These are phyloP conservation scores for Aratinga solstitialis DNA, from an alignment of 2,797 vertebrate species.

Conservation along the genomic window DNA sequence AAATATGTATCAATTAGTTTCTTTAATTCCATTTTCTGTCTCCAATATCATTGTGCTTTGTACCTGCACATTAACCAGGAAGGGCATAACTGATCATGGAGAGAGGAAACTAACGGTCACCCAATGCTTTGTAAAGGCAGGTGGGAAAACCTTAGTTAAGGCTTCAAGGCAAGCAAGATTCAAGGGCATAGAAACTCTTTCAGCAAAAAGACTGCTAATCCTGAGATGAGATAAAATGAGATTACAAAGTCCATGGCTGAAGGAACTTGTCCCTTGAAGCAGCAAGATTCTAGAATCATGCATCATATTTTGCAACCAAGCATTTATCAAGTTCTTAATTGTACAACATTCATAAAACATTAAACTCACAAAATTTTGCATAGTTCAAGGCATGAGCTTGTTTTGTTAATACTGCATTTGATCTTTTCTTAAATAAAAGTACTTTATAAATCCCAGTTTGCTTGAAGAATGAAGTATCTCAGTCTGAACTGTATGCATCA, in stretches of 20 bases:
- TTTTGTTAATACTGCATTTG: background rate
- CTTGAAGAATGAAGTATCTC: background rate
- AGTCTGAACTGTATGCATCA: background rate
- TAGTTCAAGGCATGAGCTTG: background rate
- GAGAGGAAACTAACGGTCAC: background rate
- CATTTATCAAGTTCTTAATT: background rate
- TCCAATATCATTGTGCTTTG: background rate
- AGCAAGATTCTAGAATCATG: background rate
- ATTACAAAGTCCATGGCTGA: background rate
- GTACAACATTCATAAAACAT: accelerated
- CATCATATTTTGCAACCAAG: background rate
- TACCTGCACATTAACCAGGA: background rate
- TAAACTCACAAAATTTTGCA: background rate
- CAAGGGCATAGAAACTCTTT: background rate
- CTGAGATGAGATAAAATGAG: background rate
- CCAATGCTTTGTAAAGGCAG: background rate
- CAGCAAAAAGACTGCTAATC: background rate
- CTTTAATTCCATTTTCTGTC: background rate
- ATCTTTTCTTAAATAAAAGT: background rate
- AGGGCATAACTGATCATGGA: background rate
- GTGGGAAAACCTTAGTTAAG: background rate
- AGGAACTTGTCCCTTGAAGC: background rate
- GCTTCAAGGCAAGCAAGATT: background rate
- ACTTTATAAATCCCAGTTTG: background rate
- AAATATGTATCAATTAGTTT: background rate